Evolutionary conservation across 2,888 invertebrate species (phyloP), one percentile per base, ranked within the genome.

Genomic region (Pyrgus malvae): DNA sequence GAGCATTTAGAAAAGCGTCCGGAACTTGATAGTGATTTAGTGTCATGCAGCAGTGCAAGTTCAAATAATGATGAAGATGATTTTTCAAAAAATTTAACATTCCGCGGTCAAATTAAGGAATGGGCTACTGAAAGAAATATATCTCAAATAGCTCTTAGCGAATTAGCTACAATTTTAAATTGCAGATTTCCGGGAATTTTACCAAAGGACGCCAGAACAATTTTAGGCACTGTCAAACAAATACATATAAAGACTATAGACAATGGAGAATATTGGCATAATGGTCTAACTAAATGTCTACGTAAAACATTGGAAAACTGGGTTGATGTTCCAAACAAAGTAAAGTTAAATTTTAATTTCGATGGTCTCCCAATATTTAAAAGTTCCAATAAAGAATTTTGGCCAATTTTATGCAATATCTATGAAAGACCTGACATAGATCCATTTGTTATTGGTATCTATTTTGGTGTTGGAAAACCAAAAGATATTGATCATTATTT

Each of bases 251-350:
- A 31, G 4, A 2, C 2, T 5, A 14, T 35, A 2, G 16, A 5
- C 14, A 5, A 37, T 4, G 64, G 64, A 16, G 37, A 61, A 56
- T 64, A 62, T 44, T 64, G 64, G 62, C 56, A 64, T 49, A 50
- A 62, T 17, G 64, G 64, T 2, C 23, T 63, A 4, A 56, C 33
- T 38, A 38, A 58, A 49, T 17, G 33, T 40, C 51, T 62, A 45
- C 46, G 8, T 3, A 42, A 31, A 16, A 23, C 35, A 31, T 37
- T 55, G 16, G 35, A 42, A 40, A 41, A 2, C 35, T 41, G 29
- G 3, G 1, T n/a, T 7, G 5, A 44, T 40, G 7, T 38, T 21
- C 46, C 58, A 12, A 45, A 35, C 19, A 29, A 9, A 2, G 45
- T 59, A 25, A 7, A 9, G 19, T 23, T 62, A 4, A 59, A 50